Evolutionary conservation across 30 jellyfish, hydroid and myxozoan genomes (phyloP).

Genomic region (Pelagia noctiluca): DNA sequence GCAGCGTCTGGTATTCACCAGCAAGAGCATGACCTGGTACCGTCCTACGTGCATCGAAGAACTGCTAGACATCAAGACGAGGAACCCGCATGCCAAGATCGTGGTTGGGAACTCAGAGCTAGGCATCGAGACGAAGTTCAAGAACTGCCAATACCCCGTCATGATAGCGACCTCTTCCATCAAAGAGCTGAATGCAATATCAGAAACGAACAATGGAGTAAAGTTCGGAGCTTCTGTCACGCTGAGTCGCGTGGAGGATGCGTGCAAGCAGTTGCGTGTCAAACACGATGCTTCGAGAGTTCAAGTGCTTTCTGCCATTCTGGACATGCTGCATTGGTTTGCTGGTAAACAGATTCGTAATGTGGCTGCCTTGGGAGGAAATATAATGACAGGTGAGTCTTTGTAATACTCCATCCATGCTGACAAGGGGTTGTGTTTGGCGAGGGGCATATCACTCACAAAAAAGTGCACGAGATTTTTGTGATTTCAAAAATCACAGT

Average conservation of each 20-base stretch:
- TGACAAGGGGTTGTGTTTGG: slow-evolving; percentile 27
- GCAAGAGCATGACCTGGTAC: not conserved
- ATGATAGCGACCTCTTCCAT: slow-evolving; percentile 38
- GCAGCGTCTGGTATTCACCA: not conserved
- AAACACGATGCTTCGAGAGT: not conserved
- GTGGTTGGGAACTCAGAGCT: slow-evolving; percentile 23
- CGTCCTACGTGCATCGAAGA: not conserved
- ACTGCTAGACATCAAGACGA: not conserved
- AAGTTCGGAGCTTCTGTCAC: slow-evolving; percentile 48
- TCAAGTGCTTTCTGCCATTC: slow-evolving; percentile 5
- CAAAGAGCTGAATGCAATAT: slow-evolving; percentile 23
- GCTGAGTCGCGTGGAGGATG: slow-evolving; percentile 2
- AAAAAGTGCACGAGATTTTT: too few species aligned
- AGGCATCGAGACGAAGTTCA: slow-evolving; percentile 51
- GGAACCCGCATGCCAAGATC: slow-evolving; percentile 21
- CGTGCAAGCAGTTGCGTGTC: not conserved
- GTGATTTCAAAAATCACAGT: too few species aligned
- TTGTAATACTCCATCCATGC: slow-evolving; percentile 30
- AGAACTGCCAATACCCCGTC: slow-evolving; percentile 19
- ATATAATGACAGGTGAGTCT: slow-evolving; percentile 31
- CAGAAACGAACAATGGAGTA: slow-evolving; percentile 1
- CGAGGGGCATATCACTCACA: too few species aligned
- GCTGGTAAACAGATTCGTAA: slow-evolving; percentile 50
- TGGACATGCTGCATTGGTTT: slow-evolving; percentile 49
- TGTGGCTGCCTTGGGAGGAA: slow-evolving; percentile 43